Base-by-base conservation (phyloP, 2,113 vertebrate genomes). In the Chamaea fasciata region DNA sequence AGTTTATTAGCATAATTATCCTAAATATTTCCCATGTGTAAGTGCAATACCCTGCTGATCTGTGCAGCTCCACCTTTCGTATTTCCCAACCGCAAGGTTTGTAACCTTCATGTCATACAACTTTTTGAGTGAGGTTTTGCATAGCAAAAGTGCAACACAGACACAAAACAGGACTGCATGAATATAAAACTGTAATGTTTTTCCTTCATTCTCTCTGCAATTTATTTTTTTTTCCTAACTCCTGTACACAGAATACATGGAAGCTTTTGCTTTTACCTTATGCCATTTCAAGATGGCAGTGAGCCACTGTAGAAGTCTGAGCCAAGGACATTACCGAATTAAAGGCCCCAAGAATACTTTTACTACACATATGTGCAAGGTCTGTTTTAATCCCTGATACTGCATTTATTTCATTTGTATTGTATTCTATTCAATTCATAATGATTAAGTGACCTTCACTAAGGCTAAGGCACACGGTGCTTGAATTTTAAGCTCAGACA, bases 371-470 rank as follows among this genome's bases (percentile, higher is more conserved):
- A 78, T 44, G 17, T 87, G 60, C 71, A 92, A 94, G 28, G n/a
- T 77, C 73, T 96, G n/a, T 89, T 96, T 96, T 81, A 94, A 94
- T 91, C 56, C 56, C 64, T 41, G 62, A 77, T 75, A 62, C 11
- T 69, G 65, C 85, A 83, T 92, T 94, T 92, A 91, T 69, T 90
- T 94, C 28, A 75, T 89, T 71, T 73, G 44, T 81, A 93, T 56
- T 93, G 73, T 78, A 75, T 90, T 87, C 89, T 39, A 83, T 78
- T 91, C 78, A 87, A 83, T 78, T 91, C 78, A 87, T 60, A 91
- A 68, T 79, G 9, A 91, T 75, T 87, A 92, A 73, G 47, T 70
- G 62, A 90, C 73, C 52, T 96, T 92, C 76, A 90, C 73, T 69
- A 57, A 68, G 37, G 12, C 56, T 81, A 78, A 89, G 49, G 64